Conservation (phyloP, 1,140 invertebrate genomes). For the Harpegnathos saltator region DNA sequence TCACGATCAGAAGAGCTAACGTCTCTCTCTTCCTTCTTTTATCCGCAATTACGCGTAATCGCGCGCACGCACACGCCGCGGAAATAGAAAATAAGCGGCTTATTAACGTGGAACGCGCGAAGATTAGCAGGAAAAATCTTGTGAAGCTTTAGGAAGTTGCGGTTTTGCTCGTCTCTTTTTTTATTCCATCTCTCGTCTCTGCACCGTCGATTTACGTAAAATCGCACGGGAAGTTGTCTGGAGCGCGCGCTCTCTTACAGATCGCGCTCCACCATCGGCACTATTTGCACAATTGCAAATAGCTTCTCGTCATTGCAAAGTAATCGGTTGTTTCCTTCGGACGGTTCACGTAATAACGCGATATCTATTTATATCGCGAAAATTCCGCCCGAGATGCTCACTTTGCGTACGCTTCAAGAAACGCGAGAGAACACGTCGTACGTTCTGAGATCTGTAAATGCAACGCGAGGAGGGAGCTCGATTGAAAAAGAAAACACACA, state of each 20-base stretch:
- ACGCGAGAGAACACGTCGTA: neutral
- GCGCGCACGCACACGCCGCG: conserved; percentile 57
- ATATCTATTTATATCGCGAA: too few species aligned
- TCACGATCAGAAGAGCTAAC: neutral
- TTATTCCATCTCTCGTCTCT: neutral
- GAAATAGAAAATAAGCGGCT: conserved; percentile 68
- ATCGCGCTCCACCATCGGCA: too few species aligned
- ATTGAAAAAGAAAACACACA: too few species aligned
- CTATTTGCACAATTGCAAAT: too few species aligned
- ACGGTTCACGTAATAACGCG: too few species aligned
- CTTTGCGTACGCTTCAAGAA: neutral
- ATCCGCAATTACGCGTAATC: conserved; percentile 73
- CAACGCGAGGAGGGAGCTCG: too few species aligned
- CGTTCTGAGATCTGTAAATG: neutral
- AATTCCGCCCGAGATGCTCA: neutral
- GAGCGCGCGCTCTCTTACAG: too few species aligned
- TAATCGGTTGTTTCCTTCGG: too few species aligned
- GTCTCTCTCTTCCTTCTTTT: conserved; percentile 41
- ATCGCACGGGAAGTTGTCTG: neutral
- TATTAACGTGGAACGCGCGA: conserved; percentile 68
- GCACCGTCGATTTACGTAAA: neutral
- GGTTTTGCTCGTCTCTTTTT: neutral
- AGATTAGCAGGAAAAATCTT: conserved; percentile 67
- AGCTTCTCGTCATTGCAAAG: too few species aligned
- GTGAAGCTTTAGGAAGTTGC: conserved; percentile 30